Evolutionary conservation across 2,113 vertebrate genomes (phyloP), one percentile per base, ranked within the genome.

Genomic region (Oreotrochilus melanogaster): DNA sequence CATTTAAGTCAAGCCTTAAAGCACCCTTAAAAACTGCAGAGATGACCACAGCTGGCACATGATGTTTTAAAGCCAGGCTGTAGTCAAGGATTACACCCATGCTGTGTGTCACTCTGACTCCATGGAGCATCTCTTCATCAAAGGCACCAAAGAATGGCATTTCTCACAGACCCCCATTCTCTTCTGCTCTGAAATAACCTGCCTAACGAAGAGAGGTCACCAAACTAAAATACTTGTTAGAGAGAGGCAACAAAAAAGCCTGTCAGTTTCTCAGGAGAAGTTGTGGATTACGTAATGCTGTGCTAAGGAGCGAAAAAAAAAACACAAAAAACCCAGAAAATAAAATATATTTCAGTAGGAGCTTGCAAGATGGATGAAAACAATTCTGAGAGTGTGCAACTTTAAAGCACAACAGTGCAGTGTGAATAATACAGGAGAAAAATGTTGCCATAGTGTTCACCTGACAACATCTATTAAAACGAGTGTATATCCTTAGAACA

Each of bases 61-160:
- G 28, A 50, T 74, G 54, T 70, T 94, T 76, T 76, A 79, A 71
- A 96, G 42, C 47, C 78, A 78, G 60, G 19, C 60, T 25, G 28
- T 65, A 84, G 83, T 37, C 71, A 82, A 90, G 71, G 78, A 86
- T 76, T 93, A 88, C 45, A 92, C 19, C 67, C 88, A 83, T 73
- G 33, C 71, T 92, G 69, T 69, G 69, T 78, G 51, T 51, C 79
- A 81, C 37, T 89, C 10, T n/a, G 51, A 60, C 69, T 92, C 72
- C 69, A 35, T 27, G 65, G 70, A 86, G 56, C 72, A 81, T 48
- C 72, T 78, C 60, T 56, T 81, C 74, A 85, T 72, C 88, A 92
- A 91, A 93, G 18, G 42, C 85, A 88, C 79, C 81, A 92, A 88
- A 89, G 56, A 81, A 57, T 12, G 33, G 83, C 72, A 92, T 94